phyloP scores from a whole-genome alignment of 1,140 invertebrate genomes.

The Bactericera cockerelli region DNA sequence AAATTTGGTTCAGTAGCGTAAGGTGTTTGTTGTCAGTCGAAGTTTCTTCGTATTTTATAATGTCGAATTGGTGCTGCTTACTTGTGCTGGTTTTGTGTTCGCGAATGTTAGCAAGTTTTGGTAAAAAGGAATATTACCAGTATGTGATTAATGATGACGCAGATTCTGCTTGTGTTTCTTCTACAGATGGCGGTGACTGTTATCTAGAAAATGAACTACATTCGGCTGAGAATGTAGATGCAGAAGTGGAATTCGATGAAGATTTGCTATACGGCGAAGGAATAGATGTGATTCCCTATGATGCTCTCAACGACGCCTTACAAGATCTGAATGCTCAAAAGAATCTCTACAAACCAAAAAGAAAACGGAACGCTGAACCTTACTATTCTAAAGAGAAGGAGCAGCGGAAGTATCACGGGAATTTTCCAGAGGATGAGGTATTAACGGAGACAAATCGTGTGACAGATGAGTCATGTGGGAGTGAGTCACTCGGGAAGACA shows the following conservation, averaged over 20 bases:
- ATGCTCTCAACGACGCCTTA: neutral
- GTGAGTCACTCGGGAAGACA: neutral
- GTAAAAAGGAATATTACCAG: conserved; percentile 4
- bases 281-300: neutral
- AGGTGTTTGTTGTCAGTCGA: no score
- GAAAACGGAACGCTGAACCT: neutral
- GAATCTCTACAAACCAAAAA: neutral
- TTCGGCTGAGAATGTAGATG: neutral
- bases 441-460: neutral
- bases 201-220: neutral
- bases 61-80: no score
- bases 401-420: neutral
- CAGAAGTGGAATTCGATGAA: neutral
- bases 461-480: neutral
- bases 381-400: neutral
- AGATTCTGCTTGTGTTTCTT: neutral
- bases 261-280: neutral
- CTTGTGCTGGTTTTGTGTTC: no score
- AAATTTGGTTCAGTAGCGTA: no score
- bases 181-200: neutral
- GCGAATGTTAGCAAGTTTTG: no score
- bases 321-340: neutral
- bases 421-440: neutral
- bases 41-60: no score
- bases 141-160: neutral